Conservation (phyloP, 2,888 invertebrate species). For the Allacma fusca region DNA sequence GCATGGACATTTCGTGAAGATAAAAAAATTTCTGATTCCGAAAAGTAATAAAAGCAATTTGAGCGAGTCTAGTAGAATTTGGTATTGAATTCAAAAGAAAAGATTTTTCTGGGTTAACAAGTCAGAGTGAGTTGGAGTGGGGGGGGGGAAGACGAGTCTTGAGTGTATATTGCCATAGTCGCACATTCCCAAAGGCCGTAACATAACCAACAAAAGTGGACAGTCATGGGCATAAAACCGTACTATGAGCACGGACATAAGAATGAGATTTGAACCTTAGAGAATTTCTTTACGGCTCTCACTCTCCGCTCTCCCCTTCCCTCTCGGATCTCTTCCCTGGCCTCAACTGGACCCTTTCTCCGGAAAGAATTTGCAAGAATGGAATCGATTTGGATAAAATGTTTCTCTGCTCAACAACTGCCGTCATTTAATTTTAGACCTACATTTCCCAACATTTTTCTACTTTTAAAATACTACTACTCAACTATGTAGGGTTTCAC, state of each 20-base stretch:
- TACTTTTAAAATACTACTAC: constrained; percentile 1
- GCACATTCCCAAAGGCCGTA: constrained; percentile 16
- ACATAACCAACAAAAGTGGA: constrained; percentile 23
- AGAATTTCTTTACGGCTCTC: constrained; percentile 1
- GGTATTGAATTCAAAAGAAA: constrained; percentile 16
- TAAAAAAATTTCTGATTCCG: not conserved
- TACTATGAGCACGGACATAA: constrained; percentile 3
- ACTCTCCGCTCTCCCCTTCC: not conserved
- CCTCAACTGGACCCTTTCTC: not conserved
- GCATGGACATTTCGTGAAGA: not conserved
- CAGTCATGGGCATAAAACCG: constrained; percentile 21
- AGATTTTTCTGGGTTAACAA: not conserved
- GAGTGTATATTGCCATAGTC: not conserved
- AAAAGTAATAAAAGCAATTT: constrained; percentile 23
- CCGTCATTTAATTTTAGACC: constrained; percentile 16
- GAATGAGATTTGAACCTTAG: not conserved
- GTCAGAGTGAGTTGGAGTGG: not conserved
- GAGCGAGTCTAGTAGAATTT: not conserved
- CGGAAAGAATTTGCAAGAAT: not conserved
- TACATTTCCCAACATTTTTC: not conserved
- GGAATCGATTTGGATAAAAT: constrained; percentile 10
- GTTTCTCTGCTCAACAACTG: constrained; percentile 14
- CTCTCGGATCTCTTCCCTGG: constrained; percentile 14
- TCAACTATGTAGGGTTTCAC: not conserved
- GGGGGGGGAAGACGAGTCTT: not conserved